Evolutionary conservation across 2,797 vertebrate genomes (phyloP).

Genomic region (Martes flavigula): DNA sequence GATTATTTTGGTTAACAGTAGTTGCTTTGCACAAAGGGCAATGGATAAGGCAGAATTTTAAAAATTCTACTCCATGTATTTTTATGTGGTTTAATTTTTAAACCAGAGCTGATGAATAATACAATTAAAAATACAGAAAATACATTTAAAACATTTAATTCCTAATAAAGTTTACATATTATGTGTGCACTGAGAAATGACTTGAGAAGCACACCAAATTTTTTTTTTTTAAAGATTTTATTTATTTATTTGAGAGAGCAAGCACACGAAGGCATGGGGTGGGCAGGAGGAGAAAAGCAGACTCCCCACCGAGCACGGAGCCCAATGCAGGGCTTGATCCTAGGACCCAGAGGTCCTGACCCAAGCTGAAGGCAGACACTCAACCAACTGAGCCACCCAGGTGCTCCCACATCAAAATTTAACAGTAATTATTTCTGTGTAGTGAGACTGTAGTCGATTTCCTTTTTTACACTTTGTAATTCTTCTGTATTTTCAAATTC

Average conservation of each 20-base stretch:
- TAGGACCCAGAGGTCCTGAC: not conserved
- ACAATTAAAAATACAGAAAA: not conserved
- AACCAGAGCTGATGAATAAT: not conserved
- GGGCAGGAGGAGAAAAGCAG: not conserved
- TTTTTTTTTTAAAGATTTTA: not conserved
- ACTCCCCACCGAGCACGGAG: not conserved
- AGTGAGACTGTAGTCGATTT: not conserved
- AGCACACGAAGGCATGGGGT: no score
- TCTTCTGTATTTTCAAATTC: not conserved
- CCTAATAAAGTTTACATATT: not conserved
- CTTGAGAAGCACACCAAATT: not conserved
- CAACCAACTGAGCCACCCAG: not conserved
- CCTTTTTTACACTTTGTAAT: not conserved
- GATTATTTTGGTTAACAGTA: not conserved
- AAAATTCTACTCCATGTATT: not conserved
- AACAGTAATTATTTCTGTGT: not conserved
- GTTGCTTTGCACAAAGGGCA: not conserved
- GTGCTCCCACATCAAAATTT: not conserved
- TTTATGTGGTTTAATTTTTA: constrained; percentile 20
- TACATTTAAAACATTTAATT: not conserved
- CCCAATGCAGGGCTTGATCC: not conserved
- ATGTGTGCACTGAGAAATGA: not conserved
- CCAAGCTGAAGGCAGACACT: not conserved
- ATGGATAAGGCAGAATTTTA: not conserved
- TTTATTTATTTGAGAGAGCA: not conserved